These are phyloP conservation scores for Sula dactylatra DNA, from an alignment of 2,113 vertebrate genomes.

Conservation along the genomic window DNA sequence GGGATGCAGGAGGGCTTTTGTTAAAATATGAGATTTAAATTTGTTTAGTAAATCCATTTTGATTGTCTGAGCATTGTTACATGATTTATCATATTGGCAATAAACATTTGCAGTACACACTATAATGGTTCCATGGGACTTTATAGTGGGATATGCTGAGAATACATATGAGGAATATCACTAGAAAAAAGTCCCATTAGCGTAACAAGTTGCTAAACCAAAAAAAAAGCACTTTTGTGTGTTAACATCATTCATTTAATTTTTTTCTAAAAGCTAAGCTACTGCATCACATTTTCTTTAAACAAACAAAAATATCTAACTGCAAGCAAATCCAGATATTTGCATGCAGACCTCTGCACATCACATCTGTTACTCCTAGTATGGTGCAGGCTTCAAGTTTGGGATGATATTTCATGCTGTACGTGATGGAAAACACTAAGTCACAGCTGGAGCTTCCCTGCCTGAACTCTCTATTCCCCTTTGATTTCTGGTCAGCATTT, in stretches of 20 bases:
- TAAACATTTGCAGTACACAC: conserved; percentile 30
- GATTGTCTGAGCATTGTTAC: conserved; percentile 22
- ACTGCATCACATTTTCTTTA: neutral
- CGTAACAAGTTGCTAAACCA: neutral
- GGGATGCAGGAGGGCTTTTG: neutral
- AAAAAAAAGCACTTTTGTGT: neutral
- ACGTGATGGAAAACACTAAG: neutral
- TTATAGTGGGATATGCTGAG: neutral
- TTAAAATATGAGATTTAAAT: conserved; percentile 28
- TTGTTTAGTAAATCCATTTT: conserved; percentile 30
- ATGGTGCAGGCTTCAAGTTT: neutral
- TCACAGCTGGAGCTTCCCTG: conserved; percentile 3
- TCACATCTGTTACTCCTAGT: neutral
- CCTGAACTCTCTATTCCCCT: conserved; percentile 30
- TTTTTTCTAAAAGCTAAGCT: neutral
- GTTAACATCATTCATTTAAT: neutral
- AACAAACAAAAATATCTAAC: neutral
- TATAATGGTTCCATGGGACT: neutral
- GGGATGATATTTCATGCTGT: neutral
- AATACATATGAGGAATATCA: conserved; percentile 14
- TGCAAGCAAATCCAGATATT: neutral
- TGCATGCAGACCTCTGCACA: neutral
- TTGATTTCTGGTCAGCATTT: conserved; percentile 43
- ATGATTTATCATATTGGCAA: conserved; percentile 54
- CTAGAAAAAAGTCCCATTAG: neutral